Percentiles rank a stretch among this genome's conserved stretches.
These are phyloP conservation scores for Burhinus oedicnemus DNA, from an alignment of 2,113 vertebrate species.

Conservation along the genomic window DNA sequence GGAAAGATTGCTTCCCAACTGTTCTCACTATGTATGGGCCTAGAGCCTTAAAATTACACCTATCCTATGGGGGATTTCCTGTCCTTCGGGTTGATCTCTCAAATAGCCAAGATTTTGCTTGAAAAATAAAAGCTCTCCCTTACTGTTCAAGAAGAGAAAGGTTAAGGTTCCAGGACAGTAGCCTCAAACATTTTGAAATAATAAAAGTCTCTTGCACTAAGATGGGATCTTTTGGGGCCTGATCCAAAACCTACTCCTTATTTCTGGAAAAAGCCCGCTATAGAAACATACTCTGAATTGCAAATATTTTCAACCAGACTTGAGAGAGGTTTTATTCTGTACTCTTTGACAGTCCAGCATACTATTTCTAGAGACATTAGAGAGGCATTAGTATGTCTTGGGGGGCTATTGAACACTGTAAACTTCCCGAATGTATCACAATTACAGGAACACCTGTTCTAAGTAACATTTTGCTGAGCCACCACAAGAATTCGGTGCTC, in stretches of 20 bases:
- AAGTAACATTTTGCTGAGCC: conserved; percentile 74
- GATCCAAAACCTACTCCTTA: neutral
- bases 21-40: neutral
- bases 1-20: conserved; percentile 44
- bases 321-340: neutral
- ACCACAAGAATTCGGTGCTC: conserved; percentile 68
- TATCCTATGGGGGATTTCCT: conserved; percentile 8
- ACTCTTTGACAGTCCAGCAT: conserved; percentile 32
- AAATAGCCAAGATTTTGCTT: neutral
- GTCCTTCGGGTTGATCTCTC: neutral
- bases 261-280: neutral
- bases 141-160: neutral
- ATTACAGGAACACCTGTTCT: conserved; percentile 73
- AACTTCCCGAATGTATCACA: conserved; percentile 51
- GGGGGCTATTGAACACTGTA: conserved; percentile 46
- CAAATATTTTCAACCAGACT: neutral
- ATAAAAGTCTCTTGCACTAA: neutral
- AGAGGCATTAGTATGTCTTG: conserved; percentile 14
- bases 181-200: neutral
- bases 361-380: conserved; percentile 33
- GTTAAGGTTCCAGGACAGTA: neutral
- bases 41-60: conserved; percentile 21
- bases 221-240: neutral
- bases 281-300: neutral
- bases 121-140: neutral